Base-by-base conservation (phyloP, 2,797 vertebrate genomes). In the Spinus pinus region DNA sequence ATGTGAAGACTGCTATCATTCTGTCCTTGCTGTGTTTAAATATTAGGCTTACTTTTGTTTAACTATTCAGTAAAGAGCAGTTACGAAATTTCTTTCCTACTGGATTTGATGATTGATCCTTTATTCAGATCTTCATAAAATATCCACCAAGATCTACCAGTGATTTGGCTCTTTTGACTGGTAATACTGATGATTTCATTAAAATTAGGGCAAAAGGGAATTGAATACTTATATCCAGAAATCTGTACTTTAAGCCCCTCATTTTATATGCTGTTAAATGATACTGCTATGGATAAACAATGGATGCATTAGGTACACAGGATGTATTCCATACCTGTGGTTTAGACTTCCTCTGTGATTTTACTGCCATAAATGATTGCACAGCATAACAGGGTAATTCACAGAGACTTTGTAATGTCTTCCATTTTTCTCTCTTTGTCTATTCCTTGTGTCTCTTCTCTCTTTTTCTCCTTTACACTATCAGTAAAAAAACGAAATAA, bases 71-170 rank as follows among this genome's bases (percentile, higher is more conserved):
- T 71, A 89, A 91, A 85, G 81, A 80, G 41, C 19, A 33, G 71
- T 71, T 80, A 71, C 1, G 14, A 90, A 58, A 51, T 74, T 64
- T 78, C 53, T 50, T 89, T 70, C 86, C 71, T 92, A 9, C 64
- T 65, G 42, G 69, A 71, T 93, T 78, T 83, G 67, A 31, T 57
- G 83, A 95, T 78, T 95, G 96, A 96, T 97, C 71, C 86, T 95
- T 93, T 97, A 96, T 96, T 95, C 84, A 95, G 61, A 47, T 74
- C 65, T 81, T 94, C 84, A 89, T 94, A 78, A 97, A 93, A 95
- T 91, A 96, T 96, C 88, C 61, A 88, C 71, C 78, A 87, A 30
- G 31, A 64, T 78, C 42, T 81, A 30, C 46, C 42, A 80, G 27
- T 54, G 64, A 67, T 57, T 90, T 69, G 61, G 42, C 20, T 83